Percentiles rank a stretch among this genome's conserved stretches.
Conservation (phyloP, 2,888 invertebrate genomes). For the Morpho achilles region DNA sequence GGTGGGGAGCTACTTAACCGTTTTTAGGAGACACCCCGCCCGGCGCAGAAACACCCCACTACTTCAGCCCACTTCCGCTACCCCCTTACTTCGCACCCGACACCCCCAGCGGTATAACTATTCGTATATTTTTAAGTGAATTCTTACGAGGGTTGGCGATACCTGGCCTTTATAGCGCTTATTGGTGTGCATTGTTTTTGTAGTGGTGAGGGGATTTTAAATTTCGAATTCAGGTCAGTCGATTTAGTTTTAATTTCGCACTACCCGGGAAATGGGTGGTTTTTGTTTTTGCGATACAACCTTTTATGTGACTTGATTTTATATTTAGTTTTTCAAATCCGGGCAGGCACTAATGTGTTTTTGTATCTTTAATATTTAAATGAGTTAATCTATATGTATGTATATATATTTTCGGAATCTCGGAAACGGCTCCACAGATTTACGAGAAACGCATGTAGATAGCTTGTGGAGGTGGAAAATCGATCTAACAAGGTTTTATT, state of each 20-base stretch:
- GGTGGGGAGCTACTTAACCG: constrained; percentile 77
- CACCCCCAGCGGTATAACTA: constrained; percentile 60
- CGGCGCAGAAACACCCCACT: constrained; percentile 65
- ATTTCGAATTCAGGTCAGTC: constrained; percentile 70
- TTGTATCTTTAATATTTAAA: too few species aligned
- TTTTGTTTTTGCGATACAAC: constrained; percentile 53
- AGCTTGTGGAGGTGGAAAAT: too few species aligned
- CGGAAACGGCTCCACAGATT: too few species aligned
- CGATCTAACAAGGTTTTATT: too few species aligned
- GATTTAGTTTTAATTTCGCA: constrained; percentile 75
- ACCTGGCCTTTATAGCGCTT: constrained; percentile 64
- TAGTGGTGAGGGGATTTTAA: constrained; percentile 52
- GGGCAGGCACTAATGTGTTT: too few species aligned
- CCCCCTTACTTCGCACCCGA: constrained; percentile 46
- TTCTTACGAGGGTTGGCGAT: constrained; percentile 74
- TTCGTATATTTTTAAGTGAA: constrained; percentile 72
- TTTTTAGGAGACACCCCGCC: constrained; percentile 78
- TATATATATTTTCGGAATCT: too few species aligned
- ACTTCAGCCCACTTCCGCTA: constrained; percentile 70
- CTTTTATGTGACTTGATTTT: too few species aligned
- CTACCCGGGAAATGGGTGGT: constrained; percentile 44
- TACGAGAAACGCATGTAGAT: too few species aligned
- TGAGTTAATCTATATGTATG: too few species aligned
- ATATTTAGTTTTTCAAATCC: too few species aligned
- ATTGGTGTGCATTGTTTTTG: constrained; percentile 61